Base-by-base conservation (phyloP, 2,797 vertebrate species). In the Valencia hispanica region DNA sequence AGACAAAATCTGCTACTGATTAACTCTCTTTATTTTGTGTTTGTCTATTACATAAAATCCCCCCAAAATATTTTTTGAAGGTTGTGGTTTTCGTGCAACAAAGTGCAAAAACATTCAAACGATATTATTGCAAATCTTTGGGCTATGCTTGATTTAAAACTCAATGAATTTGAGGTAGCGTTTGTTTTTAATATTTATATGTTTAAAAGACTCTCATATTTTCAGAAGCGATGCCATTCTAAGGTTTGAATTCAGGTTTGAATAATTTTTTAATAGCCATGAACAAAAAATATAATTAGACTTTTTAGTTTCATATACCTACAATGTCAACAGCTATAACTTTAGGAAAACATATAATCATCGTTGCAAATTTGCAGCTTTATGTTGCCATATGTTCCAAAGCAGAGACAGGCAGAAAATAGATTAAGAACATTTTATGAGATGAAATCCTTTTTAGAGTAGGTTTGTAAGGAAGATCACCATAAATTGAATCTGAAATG, bases 401-500 rank as follows among this genome's bases (percentile, higher is more conserved):
- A 59, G n/a, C 18, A 50, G 32, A 32, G 17, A 34, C 8, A 34
- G 17, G 1, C 15, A 47, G 25, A 32, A 30, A 69, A 6, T 4
- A 39, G 45, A 32, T 32, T 4, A 22, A 3, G 22, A 36, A 22
- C 1, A 63, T 63, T 18, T 17, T 18, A 63, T 36, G 1, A 14
- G 4, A 1, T 47, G 1, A 47, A 48, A 17, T 65, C 12, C 5
- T n/a, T 68, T 17, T 65, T 11, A 12, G 10, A 43, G 11, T 39
- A 5, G 2, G 20, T 2, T 68, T n/a, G 1, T 68, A 39, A 39
- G 61, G 8, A 34, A 25, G 2, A 51, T 22, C 20, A 7, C 20
- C 3, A 22, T 25, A 9, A 14, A 34, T 25, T 12, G 34, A 65
- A 68, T 14, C 25, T 1, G n/a, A 43, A 36, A 70, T 85, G 90